phyloP scores from a whole-genome alignment of 2,888 invertebrate species.

The Phrixothrix hirtus region DNA sequence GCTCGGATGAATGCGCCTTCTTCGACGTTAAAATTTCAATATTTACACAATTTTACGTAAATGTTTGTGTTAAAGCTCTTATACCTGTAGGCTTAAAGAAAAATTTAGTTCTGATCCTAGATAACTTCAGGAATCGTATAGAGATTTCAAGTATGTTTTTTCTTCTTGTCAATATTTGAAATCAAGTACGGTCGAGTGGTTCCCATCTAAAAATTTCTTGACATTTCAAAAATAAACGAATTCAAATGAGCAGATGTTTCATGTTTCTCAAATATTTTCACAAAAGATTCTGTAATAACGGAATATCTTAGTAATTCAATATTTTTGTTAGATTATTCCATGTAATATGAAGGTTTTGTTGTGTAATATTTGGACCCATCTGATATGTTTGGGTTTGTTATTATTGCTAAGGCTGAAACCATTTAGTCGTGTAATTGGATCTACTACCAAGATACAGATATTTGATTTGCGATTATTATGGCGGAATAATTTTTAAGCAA shows the following conservation, averaged over 20 bases:
- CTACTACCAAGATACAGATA: slow-evolving; percentile 5
- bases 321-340: slow-evolving; percentile 28
- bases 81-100: slow-evolving; percentile 23
- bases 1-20: slow-evolving; percentile 22
- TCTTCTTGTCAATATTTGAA: slow-evolving; percentile 30
- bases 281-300: slow-evolving; percentile 23
- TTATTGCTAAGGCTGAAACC: slow-evolving; percentile 23
- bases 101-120: slow-evolving; percentile 18
- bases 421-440: slow-evolving; percentile 28
- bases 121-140: slow-evolving; percentile 18
- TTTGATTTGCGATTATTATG: too few species aligned
- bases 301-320: slow-evolving; percentile 24
- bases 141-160: slow-evolving; percentile 26
- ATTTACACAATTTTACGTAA: slow-evolving; percentile 32
- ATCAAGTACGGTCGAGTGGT: slow-evolving; percentile 34
- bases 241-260: slow-evolving; percentile 30
- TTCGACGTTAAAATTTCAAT: slow-evolving; percentile 26
- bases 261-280: slow-evolving; percentile 20
- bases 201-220: slow-evolving; percentile 28
- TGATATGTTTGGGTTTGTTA: slow-evolving; percentile 30
- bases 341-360: slow-evolving; percentile 30
- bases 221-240: slow-evolving; percentile 30
- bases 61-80: slow-evolving; percentile 29
- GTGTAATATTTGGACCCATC: slow-evolving; percentile 23
- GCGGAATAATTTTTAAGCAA: too few species aligned